A percentile compares a stretch with the other conserved stretches of the same genome.
These are phyloP conservation scores for Hozukius guyotensis DNA, from an alignment of 2,797 vertebrate genomes.

Conservation along the genomic window DNA sequence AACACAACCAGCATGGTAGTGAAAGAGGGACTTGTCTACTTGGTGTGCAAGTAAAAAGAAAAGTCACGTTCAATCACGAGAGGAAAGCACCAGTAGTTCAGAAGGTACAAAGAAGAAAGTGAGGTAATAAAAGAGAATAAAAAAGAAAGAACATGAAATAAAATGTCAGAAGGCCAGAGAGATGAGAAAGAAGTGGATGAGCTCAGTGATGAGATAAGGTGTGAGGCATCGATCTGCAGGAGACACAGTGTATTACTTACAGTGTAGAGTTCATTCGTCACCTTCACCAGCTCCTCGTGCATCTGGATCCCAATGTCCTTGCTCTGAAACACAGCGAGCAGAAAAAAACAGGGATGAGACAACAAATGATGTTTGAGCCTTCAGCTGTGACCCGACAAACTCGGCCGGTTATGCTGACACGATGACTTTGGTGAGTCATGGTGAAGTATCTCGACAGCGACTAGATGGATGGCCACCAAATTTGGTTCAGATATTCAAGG, in stretches of 20 bases:
- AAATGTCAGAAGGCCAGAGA: slow-evolving; percentile 1
- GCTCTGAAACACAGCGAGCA: slow-evolving; percentile 86
- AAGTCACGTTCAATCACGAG: background rate
- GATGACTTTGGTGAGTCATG: slow-evolving; percentile 8
- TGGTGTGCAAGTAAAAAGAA: background rate
- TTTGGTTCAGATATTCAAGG: background rate
- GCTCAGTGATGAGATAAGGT: slow-evolving; percentile 20
- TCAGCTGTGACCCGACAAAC: slow-evolving; percentile 26
- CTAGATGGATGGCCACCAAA: background rate
- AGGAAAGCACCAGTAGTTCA: background rate
- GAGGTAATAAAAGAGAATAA: background rate
- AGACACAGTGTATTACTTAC: slow-evolving; percentile 82
- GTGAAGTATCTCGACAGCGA: background rate
- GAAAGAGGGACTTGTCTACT: background rate
- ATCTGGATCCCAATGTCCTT: slow-evolving; percentile 99
- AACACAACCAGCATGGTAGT: background rate
- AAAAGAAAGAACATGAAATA: slow-evolving; percentile 2
- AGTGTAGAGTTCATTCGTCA: slow-evolving; percentile 98
- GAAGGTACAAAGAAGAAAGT: slow-evolving; percentile 1
- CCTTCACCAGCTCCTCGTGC: slow-evolving; percentile 98
- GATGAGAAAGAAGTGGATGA: slow-evolving; percentile 4
- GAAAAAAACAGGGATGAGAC: slow-evolving; percentile 10
- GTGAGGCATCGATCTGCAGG: slow-evolving; percentile 42
- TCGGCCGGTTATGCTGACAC: background rate
- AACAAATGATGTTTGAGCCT: slow-evolving; percentile 16